Base-by-base conservation (phyloP, 2,797 vertebrate species). In the Petrocephalus schoutedeni region DNA sequence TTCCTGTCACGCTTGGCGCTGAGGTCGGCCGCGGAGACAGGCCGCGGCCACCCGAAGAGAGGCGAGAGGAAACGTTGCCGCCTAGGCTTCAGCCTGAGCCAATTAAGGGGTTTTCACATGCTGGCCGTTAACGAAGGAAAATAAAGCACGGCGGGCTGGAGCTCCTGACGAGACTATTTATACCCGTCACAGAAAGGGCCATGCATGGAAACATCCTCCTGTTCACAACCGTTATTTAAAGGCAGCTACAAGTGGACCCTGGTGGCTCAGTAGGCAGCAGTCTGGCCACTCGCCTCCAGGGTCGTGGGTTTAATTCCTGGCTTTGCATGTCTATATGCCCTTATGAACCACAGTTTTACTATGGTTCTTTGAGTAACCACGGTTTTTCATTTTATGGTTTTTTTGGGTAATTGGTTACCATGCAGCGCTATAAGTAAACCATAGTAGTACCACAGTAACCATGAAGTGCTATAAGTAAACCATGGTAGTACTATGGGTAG, bases 201-300 rank as follows among this genome's bases (percentile, higher is more conserved):
- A 90, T 91, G 92, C 92, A 93, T 92, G 92, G 93, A 92, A 94
- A 92, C 92, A 88, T 91, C 92, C 91, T 92, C 93, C 95, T 92
- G 95, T 95, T 94, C 94, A 91, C 91, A 88, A 89, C 92, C 54
- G 0, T 45, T n/a, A 95, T 95, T 95, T 94, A 91, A 88, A 85
- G 80, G 84, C 21, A 36, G 84, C 23, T 41, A 86, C 7, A 87
- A 83, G 87, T 64, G 90, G 85, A 87, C 21, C 36, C 16, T 61
- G 80, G 87, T 45, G 14, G 57, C 14, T 64, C 56, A 4, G 71
- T n/a, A 21, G 41, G 57, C 4, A 21, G 0, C 36, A 77, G 14
- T 45, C 71, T 8, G 71, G 36, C 36, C 36, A 1, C 23, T 14
- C 14, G 12, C 5, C 67, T 77, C 36, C 71, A 77, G 45, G 71